These are phyloP conservation scores for Ia io DNA, from an alignment of 2,113 vertebrate genomes.

Conservation along the genomic window DNA sequence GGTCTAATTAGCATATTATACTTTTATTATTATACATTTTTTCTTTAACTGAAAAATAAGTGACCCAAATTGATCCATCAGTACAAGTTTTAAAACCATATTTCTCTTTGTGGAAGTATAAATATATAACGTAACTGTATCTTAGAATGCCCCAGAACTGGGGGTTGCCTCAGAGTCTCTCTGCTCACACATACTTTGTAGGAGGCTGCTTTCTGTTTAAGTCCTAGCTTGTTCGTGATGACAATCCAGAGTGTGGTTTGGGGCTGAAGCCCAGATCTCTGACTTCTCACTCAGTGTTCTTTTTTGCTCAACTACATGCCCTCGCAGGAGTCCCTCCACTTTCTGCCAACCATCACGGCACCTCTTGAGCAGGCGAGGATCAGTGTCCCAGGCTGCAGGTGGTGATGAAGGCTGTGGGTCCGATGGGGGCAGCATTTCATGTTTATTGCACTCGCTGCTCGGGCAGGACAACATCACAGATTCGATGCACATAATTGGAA, in stretches of 20 bases:
- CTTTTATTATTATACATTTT: no score
- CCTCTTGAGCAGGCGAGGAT: background rate
- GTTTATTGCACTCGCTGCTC: background rate
- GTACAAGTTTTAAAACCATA: background rate
- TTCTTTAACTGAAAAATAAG: background rate
- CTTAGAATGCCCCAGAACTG: background rate
- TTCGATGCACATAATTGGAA: background rate
- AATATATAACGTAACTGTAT: background rate
- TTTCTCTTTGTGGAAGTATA: background rate
- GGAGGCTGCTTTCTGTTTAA: background rate
- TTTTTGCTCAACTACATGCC: background rate
- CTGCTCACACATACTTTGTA: background rate
- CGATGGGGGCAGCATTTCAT: background rate
- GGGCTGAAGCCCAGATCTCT: background rate
- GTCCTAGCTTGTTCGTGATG: background rate
- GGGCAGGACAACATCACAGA: background rate
- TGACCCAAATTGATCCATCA: background rate
- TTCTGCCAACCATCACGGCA: background rate
- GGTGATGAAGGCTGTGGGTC: background rate
- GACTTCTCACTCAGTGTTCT: background rate
- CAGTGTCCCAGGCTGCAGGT: background rate
- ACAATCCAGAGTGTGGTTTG: background rate
- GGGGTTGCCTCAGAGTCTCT: background rate
- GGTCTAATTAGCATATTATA: no score
- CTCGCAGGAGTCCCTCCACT: constrained; percentile 2